Evolutionary conservation across 2,888 invertebrate species (phyloP).

Genomic region (Melipona bicolor): DNA sequence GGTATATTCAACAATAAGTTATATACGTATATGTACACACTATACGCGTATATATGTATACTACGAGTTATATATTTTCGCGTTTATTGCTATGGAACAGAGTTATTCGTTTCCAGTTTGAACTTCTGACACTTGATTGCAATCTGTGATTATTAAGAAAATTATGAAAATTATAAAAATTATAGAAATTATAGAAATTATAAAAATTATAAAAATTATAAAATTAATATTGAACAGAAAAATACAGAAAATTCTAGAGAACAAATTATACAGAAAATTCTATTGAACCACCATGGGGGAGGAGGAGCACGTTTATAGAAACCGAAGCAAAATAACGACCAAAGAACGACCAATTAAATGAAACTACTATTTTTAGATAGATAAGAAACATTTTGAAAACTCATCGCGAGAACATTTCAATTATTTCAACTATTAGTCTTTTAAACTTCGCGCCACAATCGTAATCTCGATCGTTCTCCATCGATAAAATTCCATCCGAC

Average conservation of each 20-base stretch:
- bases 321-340: neutral
- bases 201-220: too few species aligned
- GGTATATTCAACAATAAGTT: too few species aligned
- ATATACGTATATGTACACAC: too few species aligned
- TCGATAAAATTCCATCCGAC: neutral
- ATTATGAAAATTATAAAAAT: too few species aligned
- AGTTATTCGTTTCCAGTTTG: neutral
- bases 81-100: neutral
- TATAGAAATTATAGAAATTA: too few species aligned
- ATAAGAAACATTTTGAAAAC: neutral
- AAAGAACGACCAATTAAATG: neutral
- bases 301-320: neutral
- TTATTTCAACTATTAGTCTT: too few species aligned
- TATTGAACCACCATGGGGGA: neutral
- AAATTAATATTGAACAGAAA: neutral
- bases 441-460: neutral
- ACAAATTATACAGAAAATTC: neutral
- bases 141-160: neutral
- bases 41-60: too few species aligned
- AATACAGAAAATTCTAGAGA: neutral
- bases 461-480: neutral
- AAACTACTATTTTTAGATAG: neutral
- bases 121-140: neutral
- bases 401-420: too few species aligned
- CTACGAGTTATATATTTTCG: neutral